Percentiles rank a stretch among this genome's conserved stretches.
These are phyloP conservation scores for Epizoanthus stellaris DNA, from an alignment of 92 coral and sea anemone species.

Conservation along the genomic window DNA sequence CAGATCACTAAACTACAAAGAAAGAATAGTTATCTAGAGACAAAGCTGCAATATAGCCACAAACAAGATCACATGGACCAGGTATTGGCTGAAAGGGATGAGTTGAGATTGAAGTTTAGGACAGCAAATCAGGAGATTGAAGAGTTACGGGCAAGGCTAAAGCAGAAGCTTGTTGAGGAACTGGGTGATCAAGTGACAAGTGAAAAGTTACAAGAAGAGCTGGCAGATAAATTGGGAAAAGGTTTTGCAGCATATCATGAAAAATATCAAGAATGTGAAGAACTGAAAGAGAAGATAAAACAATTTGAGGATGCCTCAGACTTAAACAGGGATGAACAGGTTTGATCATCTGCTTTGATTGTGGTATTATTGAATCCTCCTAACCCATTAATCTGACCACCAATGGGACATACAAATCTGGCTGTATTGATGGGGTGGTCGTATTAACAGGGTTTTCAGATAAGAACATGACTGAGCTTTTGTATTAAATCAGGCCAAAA, in stretches of 20 bases:
- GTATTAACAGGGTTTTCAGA: too few species aligned
- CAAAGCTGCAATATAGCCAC: not conserved
- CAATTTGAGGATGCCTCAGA: slow-evolving; percentile 18
- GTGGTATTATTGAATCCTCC: too few species aligned
- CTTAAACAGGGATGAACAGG: slow-evolving; percentile 11
- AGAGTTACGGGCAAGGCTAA: not conserved
- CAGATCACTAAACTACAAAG: slow-evolving; percentile 6
- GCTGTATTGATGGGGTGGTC: too few species aligned
- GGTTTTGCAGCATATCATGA: slow-evolving; percentile 76
- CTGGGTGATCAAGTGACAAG: slow-evolving; percentile 15
- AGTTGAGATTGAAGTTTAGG: not conserved
- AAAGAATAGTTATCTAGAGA: not conserved
- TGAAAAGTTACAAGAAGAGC: slow-evolving; percentile 28
- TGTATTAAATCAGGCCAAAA: too few species aligned
- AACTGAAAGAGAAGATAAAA: slow-evolving; percentile 55
- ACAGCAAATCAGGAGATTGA: not conserved
- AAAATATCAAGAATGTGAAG: slow-evolving; percentile 69
- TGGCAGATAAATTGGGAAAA: slow-evolving; percentile 52
- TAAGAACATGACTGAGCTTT: too few species aligned
- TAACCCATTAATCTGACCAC: too few species aligned
- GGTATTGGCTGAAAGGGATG: not conserved
- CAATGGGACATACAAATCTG: too few species aligned
- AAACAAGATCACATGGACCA: not conserved
- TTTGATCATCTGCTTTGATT: not conserved
- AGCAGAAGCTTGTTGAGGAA: not conserved